These are phyloP conservation scores for Falco columbarius DNA, from an alignment of 2,797 vertebrate genomes.

Conservation along the genomic window DNA sequence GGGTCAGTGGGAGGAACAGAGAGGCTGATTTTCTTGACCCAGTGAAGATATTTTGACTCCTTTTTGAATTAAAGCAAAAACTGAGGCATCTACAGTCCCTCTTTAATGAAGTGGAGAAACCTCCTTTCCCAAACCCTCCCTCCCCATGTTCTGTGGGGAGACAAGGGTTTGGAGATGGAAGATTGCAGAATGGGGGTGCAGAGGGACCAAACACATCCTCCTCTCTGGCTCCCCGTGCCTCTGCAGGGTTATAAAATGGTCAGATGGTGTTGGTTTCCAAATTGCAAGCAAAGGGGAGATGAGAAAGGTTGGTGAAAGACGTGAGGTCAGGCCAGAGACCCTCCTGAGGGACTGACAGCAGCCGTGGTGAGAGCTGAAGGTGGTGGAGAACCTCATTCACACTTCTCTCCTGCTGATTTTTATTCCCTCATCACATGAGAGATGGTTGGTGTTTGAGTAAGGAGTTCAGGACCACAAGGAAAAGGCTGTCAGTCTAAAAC, in stretches of 20 bases:
- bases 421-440: not conserved
- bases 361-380: not conserved
- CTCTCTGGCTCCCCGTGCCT: not conserved
- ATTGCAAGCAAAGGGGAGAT: not conserved
- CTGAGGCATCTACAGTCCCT: not conserved
- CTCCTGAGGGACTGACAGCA: no score
- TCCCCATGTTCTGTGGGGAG: rapidly evolving
- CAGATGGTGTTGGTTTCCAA: not conserved
- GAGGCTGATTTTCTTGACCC: not conserved
- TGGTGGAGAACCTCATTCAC: not conserved
- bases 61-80: not conserved
- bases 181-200: not conserved
- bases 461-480: not conserved
- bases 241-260: not conserved
- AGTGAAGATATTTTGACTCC: not conserved
- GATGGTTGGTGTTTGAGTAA: not conserved
- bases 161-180: not conserved
- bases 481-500: not conserved
- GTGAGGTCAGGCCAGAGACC: not conserved
- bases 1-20: not conserved
- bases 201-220: not conserved
- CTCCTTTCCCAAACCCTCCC: not conserved
- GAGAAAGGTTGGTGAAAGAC: not conserved
- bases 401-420: not conserved
- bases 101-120: not conserved